Evolutionary conservation across 2,797 vertebrate genomes (phyloP), one percentile per base, ranked within the genome.

Genomic region (Spizella passerina): DNA sequence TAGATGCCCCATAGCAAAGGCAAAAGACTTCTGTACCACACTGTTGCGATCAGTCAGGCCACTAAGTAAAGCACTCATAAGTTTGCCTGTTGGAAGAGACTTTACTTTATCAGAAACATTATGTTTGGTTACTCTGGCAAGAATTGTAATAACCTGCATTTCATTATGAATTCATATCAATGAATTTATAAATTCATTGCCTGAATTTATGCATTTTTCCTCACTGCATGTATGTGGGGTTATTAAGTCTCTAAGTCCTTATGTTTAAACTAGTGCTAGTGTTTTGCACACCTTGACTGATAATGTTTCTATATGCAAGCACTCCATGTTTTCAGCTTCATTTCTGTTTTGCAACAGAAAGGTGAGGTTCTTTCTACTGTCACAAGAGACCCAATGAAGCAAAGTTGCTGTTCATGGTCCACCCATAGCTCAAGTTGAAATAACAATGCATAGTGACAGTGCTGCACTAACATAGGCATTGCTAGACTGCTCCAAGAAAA

Each of bases 1-100:
- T 15, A 99, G 97, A 95, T 99, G 99, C 14, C 99, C 99, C 97
- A 99, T 97, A 55, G 99, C 99, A 95, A 99, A 99, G 41, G 99
- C 99, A 93, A 98, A 99, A 13, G 99, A 98, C 94, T 99, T 99
- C 98, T 99, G 99, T 52, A 99, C 96, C 22, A 99, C 99, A 2
- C 96, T 98, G 96, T 99, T 99, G 69, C 99, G 98, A 97, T 99
- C 99, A 56, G 98, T 98, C 91, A 99, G 98, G 36, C 99, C 99
- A 69, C 96, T 99, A 93, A 99, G 98, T 89, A 99, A 98, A 89
- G 99, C 98, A 30, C 98, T 99, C 99, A 99, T 99, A 82, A 99
- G 98, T 98, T 99, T 99, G 96, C 99, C 99, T 99, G 91, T 75
- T 41, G 88, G 59, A 91, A 97, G 53, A 95, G 34, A 95, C 20